phyloP scores from a whole-genome alignment of 2,797 vertebrate genomes.

The Garrulus glandarius region DNA sequence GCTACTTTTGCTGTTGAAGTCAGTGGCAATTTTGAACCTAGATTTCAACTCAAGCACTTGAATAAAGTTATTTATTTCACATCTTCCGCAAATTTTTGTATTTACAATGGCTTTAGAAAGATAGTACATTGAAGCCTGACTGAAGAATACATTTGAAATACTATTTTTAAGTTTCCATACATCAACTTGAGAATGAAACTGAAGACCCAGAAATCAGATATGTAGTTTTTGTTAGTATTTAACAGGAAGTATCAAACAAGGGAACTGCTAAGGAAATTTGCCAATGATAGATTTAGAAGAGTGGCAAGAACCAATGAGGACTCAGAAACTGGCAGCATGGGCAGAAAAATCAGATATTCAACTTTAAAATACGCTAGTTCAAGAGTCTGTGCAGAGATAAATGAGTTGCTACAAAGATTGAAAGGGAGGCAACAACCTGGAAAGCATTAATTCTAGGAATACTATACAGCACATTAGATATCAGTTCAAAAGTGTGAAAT shows the following conservation, averaged over 20 bases:
- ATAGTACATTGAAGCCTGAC: background rate
- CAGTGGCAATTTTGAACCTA: background rate
- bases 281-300: background rate
- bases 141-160: background rate
- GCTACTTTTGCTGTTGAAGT: background rate
- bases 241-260: background rate
- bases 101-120: background rate
- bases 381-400: background rate
- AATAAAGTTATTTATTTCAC: background rate
- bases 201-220: background rate
- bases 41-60: background rate
- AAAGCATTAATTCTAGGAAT: background rate
- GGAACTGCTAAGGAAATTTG: background rate
- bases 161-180: background rate
- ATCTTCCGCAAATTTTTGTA: background rate
- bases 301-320: background rate
- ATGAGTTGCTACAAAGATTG: background rate
- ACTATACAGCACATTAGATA: background rate
- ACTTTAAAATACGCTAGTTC: background rate
- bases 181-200: background rate
- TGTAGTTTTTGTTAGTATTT: background rate
- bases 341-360: background rate
- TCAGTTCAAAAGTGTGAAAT: background rate
- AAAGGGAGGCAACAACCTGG: background rate
- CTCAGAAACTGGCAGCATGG: background rate